A percentile compares a stretch with the other conserved stretches of the same genome.
These are phyloP conservation scores for Eledone cirrhosa DNA, from an alignment of 2,888 invertebrate genomes.

Conservation along the genomic window DNA sequence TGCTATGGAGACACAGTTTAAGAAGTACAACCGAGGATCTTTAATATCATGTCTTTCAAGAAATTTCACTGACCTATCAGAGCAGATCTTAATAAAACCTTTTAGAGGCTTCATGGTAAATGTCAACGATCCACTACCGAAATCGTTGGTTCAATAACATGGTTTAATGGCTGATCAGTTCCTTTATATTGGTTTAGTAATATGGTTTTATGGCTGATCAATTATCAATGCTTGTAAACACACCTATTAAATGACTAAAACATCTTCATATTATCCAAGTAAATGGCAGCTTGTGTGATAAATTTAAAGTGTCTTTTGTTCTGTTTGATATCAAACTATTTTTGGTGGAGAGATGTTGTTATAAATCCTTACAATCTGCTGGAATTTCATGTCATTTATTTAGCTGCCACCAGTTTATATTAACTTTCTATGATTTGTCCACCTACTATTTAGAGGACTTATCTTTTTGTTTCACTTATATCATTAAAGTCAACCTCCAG, in stretches of 20 bases:
- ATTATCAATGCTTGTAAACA: not conserved
- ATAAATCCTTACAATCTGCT: constrained; percentile 14
- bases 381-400: too few species aligned
- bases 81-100: not conserved
- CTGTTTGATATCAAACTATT: not conserved
- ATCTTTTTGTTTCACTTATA: too few species aligned
- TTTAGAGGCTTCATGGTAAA: not conserved
- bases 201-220: not conserved
- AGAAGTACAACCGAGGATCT: not conserved
- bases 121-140: not conserved
- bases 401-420: too few species aligned
- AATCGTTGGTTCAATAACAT: not conserved
- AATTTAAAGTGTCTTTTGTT: not conserved
- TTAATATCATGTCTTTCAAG: too few species aligned
- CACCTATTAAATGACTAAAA: not conserved
- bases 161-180: not conserved
- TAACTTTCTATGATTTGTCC: too few species aligned
- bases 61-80: too few species aligned
- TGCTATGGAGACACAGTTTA: not conserved
- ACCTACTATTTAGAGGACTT: too few species aligned
- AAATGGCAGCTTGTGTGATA: not conserved
- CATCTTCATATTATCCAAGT: not conserved
- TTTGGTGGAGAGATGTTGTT: constrained; percentile 3
- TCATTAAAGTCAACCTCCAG: too few species aligned
- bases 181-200: not conserved